phyloP scores from a whole-genome alignment of 2,797 vertebrate genomes.

The Hydrocynus forskahlii region DNA sequence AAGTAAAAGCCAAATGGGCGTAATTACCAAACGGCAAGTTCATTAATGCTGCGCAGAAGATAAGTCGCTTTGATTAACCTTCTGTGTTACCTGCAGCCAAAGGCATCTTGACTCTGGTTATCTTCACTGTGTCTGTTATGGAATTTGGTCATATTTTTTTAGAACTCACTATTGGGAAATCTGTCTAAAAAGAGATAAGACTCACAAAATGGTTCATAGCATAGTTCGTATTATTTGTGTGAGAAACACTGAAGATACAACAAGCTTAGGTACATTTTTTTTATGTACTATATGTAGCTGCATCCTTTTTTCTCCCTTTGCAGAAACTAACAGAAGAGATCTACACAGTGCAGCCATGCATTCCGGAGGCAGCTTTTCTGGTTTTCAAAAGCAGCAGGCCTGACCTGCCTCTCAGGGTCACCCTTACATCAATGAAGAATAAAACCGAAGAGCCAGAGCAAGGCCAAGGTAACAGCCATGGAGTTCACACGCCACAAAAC shows the following conservation, averaged over 20 bases:
- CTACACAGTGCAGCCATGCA: constrained; percentile 85
- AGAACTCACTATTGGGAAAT: too few relatives aligned
- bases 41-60: background rate
- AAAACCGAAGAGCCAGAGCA: constrained; percentile 76
- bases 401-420: constrained; percentile 87
- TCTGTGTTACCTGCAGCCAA: background rate
- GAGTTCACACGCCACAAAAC: background rate
- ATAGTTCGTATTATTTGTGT: too few relatives aligned
- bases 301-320: constrained; percentile 61
- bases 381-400: constrained; percentile 87
- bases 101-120: background rate
- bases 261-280: background rate
- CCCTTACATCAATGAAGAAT: constrained; percentile 88
- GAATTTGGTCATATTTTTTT: too few relatives aligned
- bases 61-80: background rate
- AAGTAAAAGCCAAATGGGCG: background rate
- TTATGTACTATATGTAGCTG: background rate
- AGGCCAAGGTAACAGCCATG: constrained; percentile 37
- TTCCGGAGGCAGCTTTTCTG: constrained; percentile 86
- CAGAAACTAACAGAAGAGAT: constrained; percentile 91
- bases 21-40: constrained; percentile 15
- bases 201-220: too few relatives aligned
- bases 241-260: background rate
- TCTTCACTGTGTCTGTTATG: background rate
- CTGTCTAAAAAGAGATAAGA: too few relatives aligned